A percentile compares a stretch with the other conserved stretches of the same genome.
phyloP scores from a whole-genome alignment of 2,113 vertebrate species.

The Nerophis lumbriciformis region DNA sequence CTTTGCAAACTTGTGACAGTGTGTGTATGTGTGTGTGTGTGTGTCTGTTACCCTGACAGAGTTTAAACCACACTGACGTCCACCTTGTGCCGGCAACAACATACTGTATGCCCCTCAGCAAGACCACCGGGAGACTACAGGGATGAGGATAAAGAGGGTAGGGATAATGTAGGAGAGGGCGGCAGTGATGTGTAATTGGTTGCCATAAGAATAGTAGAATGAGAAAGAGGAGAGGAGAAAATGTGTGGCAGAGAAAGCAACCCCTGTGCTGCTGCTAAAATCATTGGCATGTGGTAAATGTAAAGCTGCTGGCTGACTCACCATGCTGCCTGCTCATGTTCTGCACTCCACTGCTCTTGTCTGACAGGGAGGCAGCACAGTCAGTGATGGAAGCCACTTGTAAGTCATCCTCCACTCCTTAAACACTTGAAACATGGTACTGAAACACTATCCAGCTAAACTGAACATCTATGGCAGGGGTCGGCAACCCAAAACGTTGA shows the following conservation, averaged over 20 bases:
- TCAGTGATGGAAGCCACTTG: constrained; percentile 15
- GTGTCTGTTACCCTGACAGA: constrained; percentile 56
- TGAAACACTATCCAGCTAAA: not conserved
- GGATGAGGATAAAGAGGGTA: constrained; percentile 28
- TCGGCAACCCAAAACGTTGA: too few species aligned
- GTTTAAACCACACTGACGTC: constrained; percentile 69
- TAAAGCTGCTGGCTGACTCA: constrained; percentile 71
- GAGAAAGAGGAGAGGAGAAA: constrained; percentile 22
- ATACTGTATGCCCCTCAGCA: constrained; percentile 66
- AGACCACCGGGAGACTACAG: constrained; percentile 64
- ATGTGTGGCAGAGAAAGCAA: constrained; percentile 52
- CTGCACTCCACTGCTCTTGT: constrained; percentile 62
- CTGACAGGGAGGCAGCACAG: constrained; percentile 43
- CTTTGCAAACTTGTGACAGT: constrained; percentile 15
- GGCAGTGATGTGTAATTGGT: constrained; percentile 34
- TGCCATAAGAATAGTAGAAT: constrained; percentile 28
- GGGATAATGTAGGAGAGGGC: not conserved
- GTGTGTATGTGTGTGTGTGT: constrained; percentile 31
- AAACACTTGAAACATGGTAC: constrained; percentile 2
- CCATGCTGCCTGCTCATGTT: constrained; percentile 64
- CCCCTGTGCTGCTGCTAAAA: constrained; percentile 60
- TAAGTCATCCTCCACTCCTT: constrained; percentile 8
- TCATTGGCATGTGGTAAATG: constrained; percentile 71
- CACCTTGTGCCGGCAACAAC: constrained; percentile 63
- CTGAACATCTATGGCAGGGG: not conserved